Percentiles rank a stretch among this genome's conserved stretches.
phyloP scores from a whole-genome alignment of 1,140 invertebrate genomes.

The Bombus picipes region DNA sequence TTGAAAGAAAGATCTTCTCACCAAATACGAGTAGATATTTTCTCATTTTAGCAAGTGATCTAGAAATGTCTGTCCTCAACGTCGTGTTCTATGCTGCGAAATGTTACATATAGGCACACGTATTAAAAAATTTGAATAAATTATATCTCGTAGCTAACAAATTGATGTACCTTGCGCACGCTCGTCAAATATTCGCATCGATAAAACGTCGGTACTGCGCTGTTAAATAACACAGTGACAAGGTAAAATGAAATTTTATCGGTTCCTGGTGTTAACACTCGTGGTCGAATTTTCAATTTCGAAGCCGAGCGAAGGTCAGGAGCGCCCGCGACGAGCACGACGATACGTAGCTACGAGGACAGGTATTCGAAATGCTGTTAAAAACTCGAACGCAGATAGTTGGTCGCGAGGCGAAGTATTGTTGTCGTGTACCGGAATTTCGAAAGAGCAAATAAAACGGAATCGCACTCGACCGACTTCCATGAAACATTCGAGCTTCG shows the following conservation, averaged over 20 bases:
- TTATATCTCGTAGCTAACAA: background rate
- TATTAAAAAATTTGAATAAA: background rate
- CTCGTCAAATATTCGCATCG: background rate
- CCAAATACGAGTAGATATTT: no score
- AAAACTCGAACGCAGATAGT: constrained; percentile 27
- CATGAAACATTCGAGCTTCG: constrained; percentile 38
- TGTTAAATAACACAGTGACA: background rate
- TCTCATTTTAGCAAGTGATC: no score
- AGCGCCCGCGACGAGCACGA: background rate
- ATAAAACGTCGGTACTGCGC: background rate
- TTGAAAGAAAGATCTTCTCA: no score
- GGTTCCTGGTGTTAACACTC: background rate
- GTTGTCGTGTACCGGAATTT: constrained; percentile 34
- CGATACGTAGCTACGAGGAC: background rate
- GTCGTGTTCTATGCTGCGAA: no score
- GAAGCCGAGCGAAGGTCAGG: background rate
- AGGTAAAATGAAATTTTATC: background rate
- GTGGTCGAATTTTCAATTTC: background rate
- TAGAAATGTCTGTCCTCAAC: no score
- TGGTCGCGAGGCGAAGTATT: background rate
- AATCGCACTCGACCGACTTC: constrained; percentile 48
- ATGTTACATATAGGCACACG: no score
- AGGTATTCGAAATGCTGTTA: constrained; percentile 30
- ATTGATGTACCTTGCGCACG: background rate
- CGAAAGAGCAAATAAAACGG: constrained; percentile 49